Evolutionary conservation across 2,797 vertebrate genomes (phyloP).

Genomic region (Leptatherina wallacei): DNA sequence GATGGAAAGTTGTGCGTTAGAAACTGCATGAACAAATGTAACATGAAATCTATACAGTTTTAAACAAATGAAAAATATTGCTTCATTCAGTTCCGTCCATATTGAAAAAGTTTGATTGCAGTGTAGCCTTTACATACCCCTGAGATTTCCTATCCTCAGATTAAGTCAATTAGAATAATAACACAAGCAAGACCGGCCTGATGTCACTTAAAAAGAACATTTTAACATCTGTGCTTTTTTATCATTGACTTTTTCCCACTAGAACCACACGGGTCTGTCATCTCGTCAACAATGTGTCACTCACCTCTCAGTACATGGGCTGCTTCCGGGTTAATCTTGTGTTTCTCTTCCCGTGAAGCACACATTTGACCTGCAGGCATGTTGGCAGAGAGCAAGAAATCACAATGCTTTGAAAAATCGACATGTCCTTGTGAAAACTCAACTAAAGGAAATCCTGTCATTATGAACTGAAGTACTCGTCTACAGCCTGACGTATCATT

Average conservation of each 20-base stretch:
- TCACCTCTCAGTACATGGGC: background rate
- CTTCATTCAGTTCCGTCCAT: no score
- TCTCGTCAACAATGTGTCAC: background rate
- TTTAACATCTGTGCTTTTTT: background rate
- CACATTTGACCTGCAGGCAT: background rate
- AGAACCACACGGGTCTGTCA: no score
- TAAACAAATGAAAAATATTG: background rate
- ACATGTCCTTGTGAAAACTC: no score
- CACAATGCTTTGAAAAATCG: no score
- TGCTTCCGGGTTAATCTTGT: fast-evolving
- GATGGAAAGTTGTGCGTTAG: background rate
- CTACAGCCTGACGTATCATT: no score
- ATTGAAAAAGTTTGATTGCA: no score
- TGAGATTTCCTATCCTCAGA: no score
- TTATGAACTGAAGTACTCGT: no score
- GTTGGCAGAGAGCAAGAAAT: background rate
- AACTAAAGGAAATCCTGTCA: no score
- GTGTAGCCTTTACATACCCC: no score
- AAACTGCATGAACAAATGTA: background rate
- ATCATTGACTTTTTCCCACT: background rate
- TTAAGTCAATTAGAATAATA: background rate
- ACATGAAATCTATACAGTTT: no score
- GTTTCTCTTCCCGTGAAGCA: background rate
- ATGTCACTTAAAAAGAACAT: background rate
- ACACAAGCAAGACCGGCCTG: no score